Conservation (phyloP, 2,113 vertebrate species). For the Opisthocomus hoazin region DNA sequence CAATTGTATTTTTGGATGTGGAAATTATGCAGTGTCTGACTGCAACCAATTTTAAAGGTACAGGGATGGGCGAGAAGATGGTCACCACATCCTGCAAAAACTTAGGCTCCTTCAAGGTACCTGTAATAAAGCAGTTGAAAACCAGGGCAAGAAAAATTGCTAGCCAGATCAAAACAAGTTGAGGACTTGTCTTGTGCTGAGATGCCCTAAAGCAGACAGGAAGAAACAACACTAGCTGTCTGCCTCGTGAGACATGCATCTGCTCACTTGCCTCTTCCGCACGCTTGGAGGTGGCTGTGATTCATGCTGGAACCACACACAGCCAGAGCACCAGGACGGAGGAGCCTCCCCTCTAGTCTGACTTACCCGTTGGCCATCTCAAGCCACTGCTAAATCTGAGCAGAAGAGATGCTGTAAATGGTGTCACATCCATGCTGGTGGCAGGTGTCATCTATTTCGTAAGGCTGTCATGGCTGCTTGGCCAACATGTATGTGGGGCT, state of each 20-base stretch:
- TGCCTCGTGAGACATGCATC: neutral
- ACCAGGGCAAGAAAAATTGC: neutral
- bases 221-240: neutral
- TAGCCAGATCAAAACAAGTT: neutral
- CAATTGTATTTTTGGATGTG: neutral
- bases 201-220: neutral
- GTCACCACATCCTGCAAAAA: neutral
- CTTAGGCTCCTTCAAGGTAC: neutral
- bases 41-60: neutral
- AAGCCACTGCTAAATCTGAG: neutral
- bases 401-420: neutral
- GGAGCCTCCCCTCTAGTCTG: neutral
- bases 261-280: neutral
- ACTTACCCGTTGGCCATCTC: neutral
- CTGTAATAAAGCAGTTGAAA: neutral
- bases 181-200: neutral
- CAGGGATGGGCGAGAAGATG: neutral
- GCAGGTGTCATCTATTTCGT: neutral
- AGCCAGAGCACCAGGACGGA: neutral
- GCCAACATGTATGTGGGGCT: accelerated
- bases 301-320: neutral
- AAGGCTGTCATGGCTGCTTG: neutral
- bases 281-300: neutral
- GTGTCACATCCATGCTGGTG: neutral
- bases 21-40: neutral